phyloP scores from a whole-genome alignment of 2,888 invertebrate species.

The Ephialtes manifestator region DNA sequence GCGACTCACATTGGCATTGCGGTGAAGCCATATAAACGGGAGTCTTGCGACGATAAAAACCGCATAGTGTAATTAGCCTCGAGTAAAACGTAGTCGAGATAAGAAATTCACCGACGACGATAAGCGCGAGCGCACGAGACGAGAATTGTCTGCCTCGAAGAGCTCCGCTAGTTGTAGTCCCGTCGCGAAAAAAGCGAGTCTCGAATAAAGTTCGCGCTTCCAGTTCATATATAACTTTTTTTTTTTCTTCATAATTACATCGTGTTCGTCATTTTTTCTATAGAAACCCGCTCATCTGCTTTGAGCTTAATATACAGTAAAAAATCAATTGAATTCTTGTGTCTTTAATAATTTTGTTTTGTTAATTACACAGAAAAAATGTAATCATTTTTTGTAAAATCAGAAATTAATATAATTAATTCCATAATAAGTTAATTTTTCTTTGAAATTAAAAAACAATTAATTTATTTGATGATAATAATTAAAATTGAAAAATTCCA shows the following conservation, averaged over 20 bases:
- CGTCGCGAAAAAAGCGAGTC: conserved; percentile 6
- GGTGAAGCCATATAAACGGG: conserved; percentile 12
- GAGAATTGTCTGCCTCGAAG: neutral
- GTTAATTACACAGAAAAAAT: too few relatives aligned
- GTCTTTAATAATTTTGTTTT: too few relatives aligned
- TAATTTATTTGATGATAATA: too few relatives aligned
- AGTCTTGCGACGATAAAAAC: conserved; percentile 44
- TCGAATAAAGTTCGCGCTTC: neutral
- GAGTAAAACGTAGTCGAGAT: conserved; percentile 51
- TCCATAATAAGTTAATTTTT: too few relatives aligned
- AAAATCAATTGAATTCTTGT: too few relatives aligned
- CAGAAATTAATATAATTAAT: too few relatives aligned
- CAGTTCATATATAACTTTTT: neutral
- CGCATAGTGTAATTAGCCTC: conserved; percentile 58
- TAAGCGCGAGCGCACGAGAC: conserved; percentile 46
- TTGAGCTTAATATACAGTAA: neutral
- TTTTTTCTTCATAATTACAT: neutral
- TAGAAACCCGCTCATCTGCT: neutral
- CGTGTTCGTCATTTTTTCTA: neutral
- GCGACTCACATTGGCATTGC: conserved; percentile 17
- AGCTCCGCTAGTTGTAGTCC: conserved; percentile 31
- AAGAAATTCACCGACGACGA: conserved; percentile 62
- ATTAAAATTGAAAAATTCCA: too few relatives aligned
- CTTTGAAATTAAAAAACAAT: too few relatives aligned
- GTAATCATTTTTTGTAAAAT: too few relatives aligned